Percentiles rank a stretch among this genome's conserved stretches.
phyloP scores from a whole-genome alignment of 2,888 invertebrate genomes.

The Thymelicus acteon region DNA sequence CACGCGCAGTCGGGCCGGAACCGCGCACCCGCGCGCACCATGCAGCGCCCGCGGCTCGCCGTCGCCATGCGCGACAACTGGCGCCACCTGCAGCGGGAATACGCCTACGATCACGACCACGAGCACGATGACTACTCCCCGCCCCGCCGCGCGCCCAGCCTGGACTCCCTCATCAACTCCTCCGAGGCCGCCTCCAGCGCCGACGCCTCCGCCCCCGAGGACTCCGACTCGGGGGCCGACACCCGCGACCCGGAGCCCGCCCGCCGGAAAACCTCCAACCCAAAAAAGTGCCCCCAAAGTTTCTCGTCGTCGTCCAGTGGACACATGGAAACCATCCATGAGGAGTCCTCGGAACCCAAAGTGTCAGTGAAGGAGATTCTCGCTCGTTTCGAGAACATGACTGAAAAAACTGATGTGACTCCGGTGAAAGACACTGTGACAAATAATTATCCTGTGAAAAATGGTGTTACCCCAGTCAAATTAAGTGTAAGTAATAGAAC shows the following conservation, averaged over 20 bases:
- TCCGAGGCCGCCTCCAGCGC: slow-evolving; percentile 87
- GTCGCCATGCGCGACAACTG: slow-evolving; percentile 84
- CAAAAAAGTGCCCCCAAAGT: slow-evolving; percentile 76
- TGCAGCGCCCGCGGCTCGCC: slow-evolving; percentile 81
- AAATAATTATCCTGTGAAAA: slow-evolving; percentile 28
- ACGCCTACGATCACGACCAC: slow-evolving; percentile 78
- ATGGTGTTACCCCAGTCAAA: slow-evolving; percentile 25
- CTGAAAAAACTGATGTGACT: slow-evolving; percentile 70
- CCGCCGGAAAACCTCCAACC: slow-evolving; percentile 53
- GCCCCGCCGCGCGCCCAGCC: slow-evolving; percentile 81
- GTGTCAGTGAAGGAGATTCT: slow-evolving; percentile 93
- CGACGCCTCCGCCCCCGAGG: slow-evolving; percentile 86
- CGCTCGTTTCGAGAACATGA: slow-evolving; percentile 91
- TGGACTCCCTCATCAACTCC: slow-evolving; percentile 89
- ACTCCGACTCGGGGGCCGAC: slow-evolving; percentile 88
- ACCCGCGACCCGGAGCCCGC: slow-evolving; percentile 78
- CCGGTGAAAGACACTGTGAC: slow-evolving; percentile 46
- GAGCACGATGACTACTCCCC: slow-evolving; percentile 65
- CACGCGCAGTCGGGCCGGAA: slow-evolving; percentile 62
- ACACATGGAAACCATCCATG: slow-evolving; percentile 93
- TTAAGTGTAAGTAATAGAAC: slow-evolving; percentile 21
- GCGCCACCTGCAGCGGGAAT: slow-evolving; percentile 79
- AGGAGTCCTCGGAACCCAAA: slow-evolving; percentile 91
- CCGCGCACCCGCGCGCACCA: slow-evolving; percentile 80
- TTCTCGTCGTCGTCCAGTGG: slow-evolving; percentile 85